A percentile compares a stretch with the other conserved stretches of the same genome.
phyloP scores from a whole-genome alignment of 37 sponge, comb jelly and placozoan species.

The Tethya wilhelma region DNA sequence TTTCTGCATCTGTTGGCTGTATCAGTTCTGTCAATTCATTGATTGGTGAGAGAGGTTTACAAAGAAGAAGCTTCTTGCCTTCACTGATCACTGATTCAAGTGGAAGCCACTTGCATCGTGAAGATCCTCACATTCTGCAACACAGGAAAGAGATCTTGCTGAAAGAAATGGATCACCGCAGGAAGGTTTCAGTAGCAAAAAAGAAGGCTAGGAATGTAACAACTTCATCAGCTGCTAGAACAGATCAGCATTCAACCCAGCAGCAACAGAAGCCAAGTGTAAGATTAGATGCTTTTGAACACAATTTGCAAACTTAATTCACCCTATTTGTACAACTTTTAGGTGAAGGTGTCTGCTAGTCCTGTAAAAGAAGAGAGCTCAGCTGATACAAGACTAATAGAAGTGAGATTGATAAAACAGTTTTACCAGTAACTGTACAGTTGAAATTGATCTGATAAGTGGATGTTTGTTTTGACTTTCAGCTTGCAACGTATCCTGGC shows the following conservation, averaged over 20 bases:
- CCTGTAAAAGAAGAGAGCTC: constrained; percentile 15
- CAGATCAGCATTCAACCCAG: background rate
- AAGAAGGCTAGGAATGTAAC: background rate
- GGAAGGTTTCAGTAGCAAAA: background rate
- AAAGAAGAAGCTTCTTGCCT: background rate
- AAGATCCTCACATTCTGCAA: background rate
- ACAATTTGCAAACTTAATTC: too few relatives aligned
- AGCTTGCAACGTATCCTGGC: constrained; percentile 88
- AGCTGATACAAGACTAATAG: constrained; percentile 40
- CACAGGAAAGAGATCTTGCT: background rate
- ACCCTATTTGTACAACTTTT: too few relatives aligned
- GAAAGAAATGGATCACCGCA: background rate
- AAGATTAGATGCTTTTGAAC: too few relatives aligned
- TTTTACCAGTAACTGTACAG: background rate
- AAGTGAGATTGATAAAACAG: constrained; percentile 30
- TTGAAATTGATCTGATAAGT: background rate
- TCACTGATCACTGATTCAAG: constrained; percentile 6
- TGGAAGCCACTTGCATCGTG: too few relatives aligned
- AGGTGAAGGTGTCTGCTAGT: too few relatives aligned
- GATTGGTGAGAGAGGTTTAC: constrained; percentile 12
- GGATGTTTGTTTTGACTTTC: background rate
- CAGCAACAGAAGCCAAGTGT: background rate
- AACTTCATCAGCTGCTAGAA: background rate
- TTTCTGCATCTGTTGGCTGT: constrained; percentile 15
- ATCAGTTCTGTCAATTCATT: constrained; percentile 11